phyloP scores from a whole-genome alignment of 2,797 vertebrate genomes.

The Microchirus variegatus region DNA sequence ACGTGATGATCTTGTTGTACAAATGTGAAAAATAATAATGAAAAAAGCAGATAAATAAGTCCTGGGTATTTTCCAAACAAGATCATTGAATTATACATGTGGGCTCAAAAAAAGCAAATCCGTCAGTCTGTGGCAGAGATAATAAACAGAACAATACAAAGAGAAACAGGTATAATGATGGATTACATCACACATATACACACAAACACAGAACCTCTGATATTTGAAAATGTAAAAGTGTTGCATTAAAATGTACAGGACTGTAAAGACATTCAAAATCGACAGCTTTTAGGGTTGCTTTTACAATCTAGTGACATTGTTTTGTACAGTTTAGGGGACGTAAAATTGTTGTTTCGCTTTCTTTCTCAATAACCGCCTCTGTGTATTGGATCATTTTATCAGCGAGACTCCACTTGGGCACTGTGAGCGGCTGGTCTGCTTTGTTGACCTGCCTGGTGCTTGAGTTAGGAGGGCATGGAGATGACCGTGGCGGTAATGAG shows the following conservation, averaged over 20 bases:
- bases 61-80: conserved; percentile 1
- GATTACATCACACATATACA: conserved; percentile 72
- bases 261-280: conserved; percentile 7
- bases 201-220: conserved; percentile 60
- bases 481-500: conserved; percentile 57
- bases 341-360: conserved; percentile 4
- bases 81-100: neutral
- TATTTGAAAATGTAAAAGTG: conserved; percentile 30
- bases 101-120: conserved; percentile 11
- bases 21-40: conserved; percentile 10
- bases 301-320: conserved; percentile 2
- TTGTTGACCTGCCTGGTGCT: conserved; percentile 55
- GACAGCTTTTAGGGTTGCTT: neutral
- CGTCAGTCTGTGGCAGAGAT: conserved; percentile 14
- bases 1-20: conserved; percentile 21
- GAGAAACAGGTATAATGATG: conserved; percentile 68
- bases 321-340: neutral
- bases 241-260: conserved; percentile 22
- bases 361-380: conserved; percentile 25
- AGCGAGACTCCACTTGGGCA: conserved; percentile 53
- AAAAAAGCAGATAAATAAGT: conserved; percentile 7
- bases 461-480: conserved; percentile 50
- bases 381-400: conserved; percentile 21
- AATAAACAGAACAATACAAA: conserved; percentile 50
- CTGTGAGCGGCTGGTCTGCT: conserved; percentile 48